Percentiles rank a stretch among this genome's conserved stretches.
These are phyloP conservation scores for Melangyna quadrimaculata DNA, from an alignment of 2,888 invertebrate genomes.

Conservation along the genomic window DNA sequence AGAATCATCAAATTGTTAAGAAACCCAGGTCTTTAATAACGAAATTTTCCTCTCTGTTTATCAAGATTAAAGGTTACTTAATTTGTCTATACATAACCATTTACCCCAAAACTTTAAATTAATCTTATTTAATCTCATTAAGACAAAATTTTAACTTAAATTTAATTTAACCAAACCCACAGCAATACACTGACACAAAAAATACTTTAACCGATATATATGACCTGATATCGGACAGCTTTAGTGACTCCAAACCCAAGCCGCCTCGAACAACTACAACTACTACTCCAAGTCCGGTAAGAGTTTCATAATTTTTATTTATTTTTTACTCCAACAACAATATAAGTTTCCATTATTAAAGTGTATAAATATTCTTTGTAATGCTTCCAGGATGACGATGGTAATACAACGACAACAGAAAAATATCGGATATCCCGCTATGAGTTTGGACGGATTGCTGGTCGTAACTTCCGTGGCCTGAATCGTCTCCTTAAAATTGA, in stretches of 20 bases:
- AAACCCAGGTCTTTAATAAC: no score
- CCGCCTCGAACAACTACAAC: constrained; percentile 72
- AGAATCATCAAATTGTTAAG: no score
- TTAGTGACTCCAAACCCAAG: constrained; percentile 78
- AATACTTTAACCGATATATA: constrained; percentile 77
- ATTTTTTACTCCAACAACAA: no score
- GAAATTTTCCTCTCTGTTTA: no score
- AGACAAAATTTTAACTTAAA: no score
- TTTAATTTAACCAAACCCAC: neutral
- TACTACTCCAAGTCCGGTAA: constrained; percentile 74
- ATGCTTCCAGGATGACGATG: constrained; percentile 71
- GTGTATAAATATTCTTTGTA: neutral
- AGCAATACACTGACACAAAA: constrained; percentile 80
- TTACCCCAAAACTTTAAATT: no score
- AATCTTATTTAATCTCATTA: no score
- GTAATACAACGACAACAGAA: constrained; percentile 77
- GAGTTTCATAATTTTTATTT: constrained; percentile 16
- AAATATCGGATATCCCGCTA: constrained; percentile 78
- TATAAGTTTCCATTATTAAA: no score
- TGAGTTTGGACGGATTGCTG: constrained; percentile 79
- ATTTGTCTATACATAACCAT: no score
- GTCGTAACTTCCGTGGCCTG: constrained; percentile 79
- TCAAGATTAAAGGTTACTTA: no score
- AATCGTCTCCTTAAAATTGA: constrained; percentile 78
- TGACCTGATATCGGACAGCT: constrained; percentile 78